A percentile compares a stretch with the other conserved stretches of the same genome.
Evolutionary conservation across 2,888 invertebrate genomes (phyloP).

Genomic region (Acronicta alni): DNA sequence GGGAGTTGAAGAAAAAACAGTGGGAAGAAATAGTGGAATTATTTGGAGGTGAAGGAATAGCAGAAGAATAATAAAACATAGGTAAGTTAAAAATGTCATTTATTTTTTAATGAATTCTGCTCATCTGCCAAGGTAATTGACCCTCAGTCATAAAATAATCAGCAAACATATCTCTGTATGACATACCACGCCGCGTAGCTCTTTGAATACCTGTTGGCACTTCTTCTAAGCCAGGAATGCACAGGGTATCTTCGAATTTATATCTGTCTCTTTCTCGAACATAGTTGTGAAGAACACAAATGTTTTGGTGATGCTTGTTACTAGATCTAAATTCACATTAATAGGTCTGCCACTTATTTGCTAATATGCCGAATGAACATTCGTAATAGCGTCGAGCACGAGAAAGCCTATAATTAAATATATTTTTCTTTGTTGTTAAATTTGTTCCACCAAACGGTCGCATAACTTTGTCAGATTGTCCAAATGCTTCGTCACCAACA

Average conservation of each 20-base stretch:
- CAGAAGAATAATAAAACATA: conserved; percentile 22
- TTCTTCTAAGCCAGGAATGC: conserved; percentile 26
- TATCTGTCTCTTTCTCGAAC: conserved; percentile 5
- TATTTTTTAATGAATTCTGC: conserved; percentile 28
- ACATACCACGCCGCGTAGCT: conserved; percentile 2
- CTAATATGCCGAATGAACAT: conserved; percentile 19
- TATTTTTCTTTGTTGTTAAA: conserved; percentile 25
- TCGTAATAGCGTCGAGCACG: conserved; percentile 20
- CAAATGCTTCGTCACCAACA: conserved; percentile 41
- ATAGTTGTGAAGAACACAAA: too few relatives aligned
- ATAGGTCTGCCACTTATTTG: conserved; percentile 16
- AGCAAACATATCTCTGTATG: conserved; percentile 26
- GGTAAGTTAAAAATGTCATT: conserved; percentile 21
- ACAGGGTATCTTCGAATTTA: conserved; percentile 29
- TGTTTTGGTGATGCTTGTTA: too few relatives aligned
- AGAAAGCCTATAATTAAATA: conserved; percentile 22
- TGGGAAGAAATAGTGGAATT: conserved; percentile 27
- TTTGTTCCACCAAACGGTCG: conserved; percentile 18
- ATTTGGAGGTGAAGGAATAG: conserved; percentile 20
- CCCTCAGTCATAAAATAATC: conserved; percentile 35
- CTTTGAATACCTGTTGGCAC: not conserved
- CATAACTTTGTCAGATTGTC: conserved; percentile 30
- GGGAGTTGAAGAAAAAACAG: conserved; percentile 24
- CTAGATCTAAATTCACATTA: conserved; percentile 23
- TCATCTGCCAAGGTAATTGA: conserved; percentile 32